A percentile compares a stretch with the other conserved stretches of the same genome.
These are phyloP conservation scores for Venturia canescens DNA, from an alignment of 1,140 invertebrate genomes.

Conservation along the genomic window DNA sequence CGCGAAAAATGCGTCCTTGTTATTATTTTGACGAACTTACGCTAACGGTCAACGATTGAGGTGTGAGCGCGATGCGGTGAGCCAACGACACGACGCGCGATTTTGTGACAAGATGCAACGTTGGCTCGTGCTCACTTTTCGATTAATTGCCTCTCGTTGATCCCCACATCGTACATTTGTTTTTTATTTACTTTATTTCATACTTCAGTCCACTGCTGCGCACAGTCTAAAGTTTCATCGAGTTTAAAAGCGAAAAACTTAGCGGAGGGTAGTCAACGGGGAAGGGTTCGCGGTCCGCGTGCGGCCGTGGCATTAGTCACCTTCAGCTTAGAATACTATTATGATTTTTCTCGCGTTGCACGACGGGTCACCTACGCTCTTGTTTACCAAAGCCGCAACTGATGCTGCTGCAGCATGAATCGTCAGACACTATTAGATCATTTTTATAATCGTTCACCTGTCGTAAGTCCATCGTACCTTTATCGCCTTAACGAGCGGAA, in stretches of 20 bases:
- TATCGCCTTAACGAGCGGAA: not conserved
- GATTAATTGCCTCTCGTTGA: not conserved
- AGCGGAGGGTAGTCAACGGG: slow-evolving; percentile 47
- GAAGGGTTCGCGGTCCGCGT: slow-evolving; percentile 54
- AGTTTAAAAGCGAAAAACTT: not conserved
- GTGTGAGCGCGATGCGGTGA: slow-evolving; percentile 17
- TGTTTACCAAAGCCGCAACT: not conserved
- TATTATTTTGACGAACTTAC: slow-evolving; percentile 43
- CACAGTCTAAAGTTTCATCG: not conserved
- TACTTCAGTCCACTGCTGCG: not conserved
- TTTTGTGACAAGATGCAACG: slow-evolving; percentile 25
- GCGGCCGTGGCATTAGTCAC: slow-evolving; percentile 55
- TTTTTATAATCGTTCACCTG: slow-evolving; percentile 22
- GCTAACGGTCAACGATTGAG: slow-evolving; percentile 44
- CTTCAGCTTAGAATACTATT: slow-evolving; percentile 36
- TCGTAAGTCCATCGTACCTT: not conserved
- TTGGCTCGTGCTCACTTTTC: not conserved
- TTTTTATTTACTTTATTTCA: not conserved
- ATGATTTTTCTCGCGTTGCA: slow-evolving; percentile 35
- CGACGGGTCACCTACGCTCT: slow-evolving; percentile 37
- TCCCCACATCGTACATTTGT: not conserved
- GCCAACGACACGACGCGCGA: slow-evolving; percentile 15
- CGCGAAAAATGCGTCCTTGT: slow-evolving; percentile 44
- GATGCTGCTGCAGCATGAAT: not conserved
- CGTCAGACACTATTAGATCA: not conserved